These are phyloP conservation scores for Cirrhinus molitorella DNA, from an alignment of 2,797 vertebrate species.

Conservation along the genomic window DNA sequence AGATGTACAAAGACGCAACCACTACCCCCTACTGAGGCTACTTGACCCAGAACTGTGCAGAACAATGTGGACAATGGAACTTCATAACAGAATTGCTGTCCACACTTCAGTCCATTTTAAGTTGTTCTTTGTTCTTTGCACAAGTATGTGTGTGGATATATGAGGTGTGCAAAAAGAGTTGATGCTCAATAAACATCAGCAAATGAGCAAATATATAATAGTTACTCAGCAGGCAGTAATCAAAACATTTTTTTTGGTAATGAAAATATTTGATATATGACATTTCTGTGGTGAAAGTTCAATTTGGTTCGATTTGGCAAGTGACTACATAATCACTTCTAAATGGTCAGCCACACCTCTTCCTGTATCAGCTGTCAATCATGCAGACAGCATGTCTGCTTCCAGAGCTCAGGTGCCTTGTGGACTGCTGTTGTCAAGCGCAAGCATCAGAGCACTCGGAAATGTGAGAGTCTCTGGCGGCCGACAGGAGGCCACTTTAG, in stretches of 20 bases:
- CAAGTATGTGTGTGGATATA: background rate
- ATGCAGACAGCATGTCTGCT: constrained; percentile 70
- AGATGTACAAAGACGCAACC: constrained; percentile 20
- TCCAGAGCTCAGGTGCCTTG: constrained; percentile 74
- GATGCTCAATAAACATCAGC: constrained; percentile 25
- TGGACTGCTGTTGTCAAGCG: constrained; percentile 62
- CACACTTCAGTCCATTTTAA: constrained; percentile 16
- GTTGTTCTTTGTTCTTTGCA: background rate
- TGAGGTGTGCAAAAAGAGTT: constrained; percentile 30
- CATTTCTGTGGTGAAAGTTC: background rate
- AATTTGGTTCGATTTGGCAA: constrained; percentile 26
- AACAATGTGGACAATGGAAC: constrained; percentile 35
- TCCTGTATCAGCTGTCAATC: constrained; percentile 79
- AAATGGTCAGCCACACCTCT: constrained; percentile 66
- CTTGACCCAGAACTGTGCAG: constrained; percentile 41
- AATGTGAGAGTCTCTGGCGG: constrained; percentile 74
- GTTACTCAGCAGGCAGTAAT: too few relatives aligned
- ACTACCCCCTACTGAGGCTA: constrained; percentile 39
- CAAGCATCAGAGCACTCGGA: constrained; percentile 70
- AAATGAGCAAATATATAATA: too few relatives aligned
- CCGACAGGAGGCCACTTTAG: constrained; percentile 71
- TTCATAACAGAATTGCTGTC: constrained; percentile 22
- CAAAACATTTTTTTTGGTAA: too few relatives aligned
- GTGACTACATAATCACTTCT: constrained; percentile 59
- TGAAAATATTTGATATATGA: background rate